Evolutionary conservation across 2,888 invertebrate genomes (phyloP), one percentile per base, ranked within the genome.

Genomic region (Pandemis heparana): DNA sequence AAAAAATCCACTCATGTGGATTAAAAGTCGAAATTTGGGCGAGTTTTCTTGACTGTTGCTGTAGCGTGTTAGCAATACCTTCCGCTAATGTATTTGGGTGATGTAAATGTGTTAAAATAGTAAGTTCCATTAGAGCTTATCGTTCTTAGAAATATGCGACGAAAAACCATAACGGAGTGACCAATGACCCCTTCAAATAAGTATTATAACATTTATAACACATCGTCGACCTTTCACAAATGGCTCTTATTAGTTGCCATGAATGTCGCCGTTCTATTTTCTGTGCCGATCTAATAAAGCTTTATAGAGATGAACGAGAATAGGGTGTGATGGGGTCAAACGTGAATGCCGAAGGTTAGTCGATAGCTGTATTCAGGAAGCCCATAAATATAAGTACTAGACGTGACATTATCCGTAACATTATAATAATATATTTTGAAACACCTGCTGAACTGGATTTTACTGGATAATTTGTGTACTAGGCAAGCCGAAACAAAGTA

Each of bases 291-390:
- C 79, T 79, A 79, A 82, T 84, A 82, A 82, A 83, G 81, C 79
- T 83, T 85, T 83, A 84, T 84, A 80, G 82, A 78, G 77, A 76
- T 61, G 76, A 77, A 74, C 80, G 74, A 79, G 80, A 73, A 73
- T 64, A 69, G 79, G 79, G 77, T 75, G 76, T 70, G 77, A 77
- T 79, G 76, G 77, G 82, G 79, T 83, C 81, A 82, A 77, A 79
- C 79, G 76, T 81, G 77, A 81, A 83, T 80, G 79, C 78, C 76
- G 79, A 81, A 84, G 81, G 81, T 79, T 76, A 79, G 75, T 75
- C 76, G 74, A 69, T 69, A 59, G 68, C 69, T 65, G 48, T 48
- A 63, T 64, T 64, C 46, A 38, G 59, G 41, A 12, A 65, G 16
- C 23, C 56, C 16, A 56, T 63, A 51, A 63, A 41, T 51, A 41